Conservation (phyloP, 2,888 invertebrate species). For the Polymixis flavicincta region DNA sequence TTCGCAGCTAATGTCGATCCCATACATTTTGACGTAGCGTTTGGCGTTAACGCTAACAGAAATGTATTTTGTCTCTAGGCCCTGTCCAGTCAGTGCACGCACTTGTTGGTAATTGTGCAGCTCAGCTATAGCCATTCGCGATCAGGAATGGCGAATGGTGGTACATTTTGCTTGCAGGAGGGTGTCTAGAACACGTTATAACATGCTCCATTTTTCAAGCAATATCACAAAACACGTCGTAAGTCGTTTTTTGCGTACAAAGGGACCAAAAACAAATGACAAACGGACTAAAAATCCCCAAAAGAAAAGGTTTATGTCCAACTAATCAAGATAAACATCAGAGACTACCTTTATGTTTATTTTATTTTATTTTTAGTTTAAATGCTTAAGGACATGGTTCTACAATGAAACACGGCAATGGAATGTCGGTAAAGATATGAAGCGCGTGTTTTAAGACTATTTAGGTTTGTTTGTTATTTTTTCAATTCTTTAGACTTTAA, state of each 20-base stretch:
- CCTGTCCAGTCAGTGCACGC: too few relatives aligned
- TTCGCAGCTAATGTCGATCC: too few relatives aligned
- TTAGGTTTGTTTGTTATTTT: neutral
- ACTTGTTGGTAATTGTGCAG: too few relatives aligned
- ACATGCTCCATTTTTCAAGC: slow-evolving; percentile 12
- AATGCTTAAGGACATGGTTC: slow-evolving; percentile 32
- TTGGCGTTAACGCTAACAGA: too few relatives aligned
- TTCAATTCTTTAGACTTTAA: slow-evolving; percentile 11
- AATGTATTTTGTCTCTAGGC: too few relatives aligned
- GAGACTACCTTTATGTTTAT: slow-evolving; percentile 49
- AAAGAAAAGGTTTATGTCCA: slow-evolving; percentile 57
- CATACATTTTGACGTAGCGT: too few relatives aligned
- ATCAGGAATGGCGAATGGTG: too few relatives aligned
- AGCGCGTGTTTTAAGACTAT: neutral
- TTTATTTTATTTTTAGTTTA: slow-evolving; percentile 36
- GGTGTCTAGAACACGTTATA: slow-evolving; percentile 24
- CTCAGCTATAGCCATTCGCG: too few relatives aligned
- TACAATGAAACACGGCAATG: slow-evolving; percentile 40
- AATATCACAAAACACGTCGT: neutral
- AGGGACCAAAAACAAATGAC: slow-evolving; percentile 51
- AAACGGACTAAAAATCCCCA: slow-evolving; percentile 32
- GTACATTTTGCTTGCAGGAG: neutral
- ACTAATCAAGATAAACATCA: slow-evolving; percentile 58
- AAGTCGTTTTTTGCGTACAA: slow-evolving; percentile 49
- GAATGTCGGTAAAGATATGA: slow-evolving; percentile 47